Conservation (phyloP, 2,113 vertebrate species). For the Hymenochirus boettgeri region DNA sequence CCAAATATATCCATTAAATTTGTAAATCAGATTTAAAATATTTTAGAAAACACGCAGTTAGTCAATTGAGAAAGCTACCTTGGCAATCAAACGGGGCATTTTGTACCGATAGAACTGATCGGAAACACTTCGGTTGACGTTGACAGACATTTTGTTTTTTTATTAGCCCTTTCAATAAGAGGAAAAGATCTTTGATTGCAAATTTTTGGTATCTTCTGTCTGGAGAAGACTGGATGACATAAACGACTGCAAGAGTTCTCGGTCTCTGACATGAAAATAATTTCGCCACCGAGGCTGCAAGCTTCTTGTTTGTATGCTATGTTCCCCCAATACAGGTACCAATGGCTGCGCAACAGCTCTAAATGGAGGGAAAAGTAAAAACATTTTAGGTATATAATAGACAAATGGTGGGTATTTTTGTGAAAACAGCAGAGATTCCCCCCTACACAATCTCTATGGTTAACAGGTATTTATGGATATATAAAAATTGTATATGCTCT, state of each 20-base stretch:
- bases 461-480: background rate
- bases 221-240: conserved; percentile 99
- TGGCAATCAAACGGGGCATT: conserved; percentile 99
- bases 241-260: conserved; percentile 99
- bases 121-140: conserved; percentile 98
- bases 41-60: no score
- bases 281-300: conserved; percentile 94
- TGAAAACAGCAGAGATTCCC: no score
- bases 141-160: conserved; percentile 98
- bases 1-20: background rate
- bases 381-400: no score
- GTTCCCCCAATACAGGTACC: conserved; percentile 98
- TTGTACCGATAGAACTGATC: conserved; percentile 99
- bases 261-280: conserved; percentile 99
- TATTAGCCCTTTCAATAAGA: conserved; percentile 92
- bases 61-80: conserved; percentile 60
- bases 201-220: conserved; percentile 99
- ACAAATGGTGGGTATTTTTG: no score
- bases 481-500: no score
- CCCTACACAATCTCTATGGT: no score
- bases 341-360: conserved; percentile 99
- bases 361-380: background rate
- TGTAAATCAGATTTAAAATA: background rate
- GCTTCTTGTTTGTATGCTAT: conserved; percentile 92
- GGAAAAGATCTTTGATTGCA: conserved; percentile 95